Conservation (phyloP, 2,797 vertebrate species). For the Clarias laeviceps region DNA sequence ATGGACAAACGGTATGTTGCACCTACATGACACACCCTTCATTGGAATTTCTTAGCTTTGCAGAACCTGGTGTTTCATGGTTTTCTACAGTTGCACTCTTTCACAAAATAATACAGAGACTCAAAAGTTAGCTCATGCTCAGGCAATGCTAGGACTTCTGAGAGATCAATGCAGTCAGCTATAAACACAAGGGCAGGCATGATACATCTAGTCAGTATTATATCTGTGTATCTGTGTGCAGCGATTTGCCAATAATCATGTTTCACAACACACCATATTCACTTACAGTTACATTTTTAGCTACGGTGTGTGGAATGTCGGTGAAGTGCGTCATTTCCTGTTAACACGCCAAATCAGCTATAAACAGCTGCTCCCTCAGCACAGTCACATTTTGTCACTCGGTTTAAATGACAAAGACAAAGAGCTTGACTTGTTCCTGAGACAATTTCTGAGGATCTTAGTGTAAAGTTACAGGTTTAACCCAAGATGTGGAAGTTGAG, state of each 20-base stretch:
- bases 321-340: not conserved
- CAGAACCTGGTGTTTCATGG: not conserved
- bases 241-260: not conserved
- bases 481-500: not conserved
- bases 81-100: not conserved
- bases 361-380: not conserved
- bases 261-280: not conserved
- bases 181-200: not conserved
- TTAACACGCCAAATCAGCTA: not conserved
- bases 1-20: conserved; percentile 70
- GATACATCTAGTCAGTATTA: not conserved
- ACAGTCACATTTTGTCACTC: not conserved
- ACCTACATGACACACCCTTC: not conserved
- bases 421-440: not conserved
- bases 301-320: not conserved
- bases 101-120: not conserved
- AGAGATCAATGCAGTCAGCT: not conserved
- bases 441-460: too few relatives aligned
- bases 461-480: not conserved
- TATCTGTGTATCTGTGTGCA: not conserved
- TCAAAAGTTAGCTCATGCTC: not conserved
- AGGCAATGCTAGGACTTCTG: too few relatives aligned
- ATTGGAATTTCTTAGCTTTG: not conserved
- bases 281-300: too few relatives aligned
- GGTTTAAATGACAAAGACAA: not conserved